A percentile compares a stretch with the other conserved stretches of the same genome.
These are phyloP conservation scores for Phaedon cochleariae DNA, from an alignment of 2,888 invertebrate species.

Conservation along the genomic window DNA sequence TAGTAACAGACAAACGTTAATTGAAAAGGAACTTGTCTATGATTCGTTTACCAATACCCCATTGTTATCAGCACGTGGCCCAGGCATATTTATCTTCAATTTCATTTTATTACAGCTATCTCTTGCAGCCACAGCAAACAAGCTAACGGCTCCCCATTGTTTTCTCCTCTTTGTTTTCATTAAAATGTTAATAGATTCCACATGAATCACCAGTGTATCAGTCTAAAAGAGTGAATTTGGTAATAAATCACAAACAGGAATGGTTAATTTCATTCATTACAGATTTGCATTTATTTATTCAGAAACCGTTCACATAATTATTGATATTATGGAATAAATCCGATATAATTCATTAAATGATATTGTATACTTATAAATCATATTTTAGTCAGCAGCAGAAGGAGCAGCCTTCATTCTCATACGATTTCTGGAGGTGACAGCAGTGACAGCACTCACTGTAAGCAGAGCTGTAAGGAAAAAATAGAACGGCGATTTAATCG, in stretches of 20 bases:
- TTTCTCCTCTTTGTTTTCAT: conserved; percentile 26
- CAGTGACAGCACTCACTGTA: no score
- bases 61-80: conserved; percentile 41
- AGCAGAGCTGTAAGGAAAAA: no score
- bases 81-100: conserved; percentile 28
- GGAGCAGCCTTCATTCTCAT: not conserved
- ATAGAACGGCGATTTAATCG: no score
- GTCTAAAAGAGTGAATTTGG: conserved; percentile 16
- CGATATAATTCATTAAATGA: not conserved
- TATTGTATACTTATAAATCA: not conserved
- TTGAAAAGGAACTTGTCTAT: conserved; percentile 2
- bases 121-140: conserved; percentile 18
- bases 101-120: conserved; percentile 31
- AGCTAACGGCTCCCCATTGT: conserved; percentile 24
- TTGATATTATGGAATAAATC: not conserved
- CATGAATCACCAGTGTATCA: conserved; percentile 17
- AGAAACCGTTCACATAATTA: not conserved
- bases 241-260: conserved; percentile 4
- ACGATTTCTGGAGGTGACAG: not conserved
- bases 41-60: not conserved
- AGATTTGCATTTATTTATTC: conserved; percentile 2
- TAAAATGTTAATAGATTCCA: conserved; percentile 28
- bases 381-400: no score
- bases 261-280: not conserved
- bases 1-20: not conserved